A percentile compares a stretch with the other conserved stretches of the same genome.
Conservation (phyloP, 2,113 vertebrate species). For the Turdus rufiventris region DNA sequence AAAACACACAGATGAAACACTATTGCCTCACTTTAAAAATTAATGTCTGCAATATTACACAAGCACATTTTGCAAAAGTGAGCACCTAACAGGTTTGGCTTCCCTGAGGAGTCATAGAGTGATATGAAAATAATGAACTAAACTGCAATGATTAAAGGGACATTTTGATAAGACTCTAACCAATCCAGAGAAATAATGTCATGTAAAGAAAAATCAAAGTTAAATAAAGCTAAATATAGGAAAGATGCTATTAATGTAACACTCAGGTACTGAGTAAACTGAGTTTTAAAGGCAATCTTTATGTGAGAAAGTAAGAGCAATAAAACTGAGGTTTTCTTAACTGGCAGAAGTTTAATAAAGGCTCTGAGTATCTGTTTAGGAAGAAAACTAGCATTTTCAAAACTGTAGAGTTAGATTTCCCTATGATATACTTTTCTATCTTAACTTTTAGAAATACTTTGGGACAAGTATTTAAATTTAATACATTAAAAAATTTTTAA, state of each 20-base stretch:
- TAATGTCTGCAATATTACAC: not conserved
- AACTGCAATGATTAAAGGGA: conserved; percentile 23
- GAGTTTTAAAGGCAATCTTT: not conserved
- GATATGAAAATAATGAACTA: not conserved
- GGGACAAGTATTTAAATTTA: not conserved
- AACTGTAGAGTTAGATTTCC: not conserved
- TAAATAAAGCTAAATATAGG: not conserved
- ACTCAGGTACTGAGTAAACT: not conserved
- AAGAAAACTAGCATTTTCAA: not conserved
- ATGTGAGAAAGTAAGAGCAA: not conserved
- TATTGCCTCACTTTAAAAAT: not conserved
- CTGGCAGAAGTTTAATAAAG: not conserved
- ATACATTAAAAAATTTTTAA: not conserved
- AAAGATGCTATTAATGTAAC: not conserved
- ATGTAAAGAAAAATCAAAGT: conserved; percentile 7
- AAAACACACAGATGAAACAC: not conserved
- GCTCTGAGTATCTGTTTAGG: not conserved
- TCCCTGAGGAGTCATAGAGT: not conserved
- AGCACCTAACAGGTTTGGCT: not conserved
- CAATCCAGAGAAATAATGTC: not conserved
- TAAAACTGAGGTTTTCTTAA: not conserved
- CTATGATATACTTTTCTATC: not conserved
- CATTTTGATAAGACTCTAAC: not conserved
- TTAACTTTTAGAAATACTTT: not conserved
- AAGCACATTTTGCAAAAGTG: not conserved